Conservation (phyloP, 2,888 invertebrate genomes). For the Philaethria dido region DNA sequence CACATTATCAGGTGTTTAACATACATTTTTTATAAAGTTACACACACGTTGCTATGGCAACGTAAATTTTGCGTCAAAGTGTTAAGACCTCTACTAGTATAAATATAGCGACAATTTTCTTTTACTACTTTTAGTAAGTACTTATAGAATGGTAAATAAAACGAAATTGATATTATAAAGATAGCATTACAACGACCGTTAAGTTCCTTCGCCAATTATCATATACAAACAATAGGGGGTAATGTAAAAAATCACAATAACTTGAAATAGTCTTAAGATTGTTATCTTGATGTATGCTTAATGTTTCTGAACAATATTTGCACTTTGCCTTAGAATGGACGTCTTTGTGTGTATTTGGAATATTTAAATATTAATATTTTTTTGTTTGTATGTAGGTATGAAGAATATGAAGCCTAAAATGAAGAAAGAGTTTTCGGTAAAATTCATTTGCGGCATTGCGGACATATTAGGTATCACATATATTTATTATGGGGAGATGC, state of each 20-base stretch:
- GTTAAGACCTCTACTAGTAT: too few relatives aligned
- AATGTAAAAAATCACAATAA: constrained; percentile 26
- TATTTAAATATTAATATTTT: too few relatives aligned
- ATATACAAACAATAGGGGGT: constrained; percentile 45
- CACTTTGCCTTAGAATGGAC: constrained; percentile 7
- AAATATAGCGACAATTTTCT: not conserved
- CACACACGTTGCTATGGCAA: too few relatives aligned
- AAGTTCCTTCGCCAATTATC: constrained; percentile 37
- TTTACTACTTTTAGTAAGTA: not conserved
- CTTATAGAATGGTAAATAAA: not conserved
- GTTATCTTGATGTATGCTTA: constrained; percentile 10
- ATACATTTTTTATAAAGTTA: too few relatives aligned
- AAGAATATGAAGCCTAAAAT: too few relatives aligned
- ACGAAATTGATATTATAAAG: constrained; percentile 28
- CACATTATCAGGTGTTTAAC: too few relatives aligned
- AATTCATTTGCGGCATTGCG: too few relatives aligned
- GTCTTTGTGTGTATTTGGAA: not conserved
- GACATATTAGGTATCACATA: too few relatives aligned
- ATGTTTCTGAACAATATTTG: constrained; percentile 15
- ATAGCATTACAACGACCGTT: constrained; percentile 30
- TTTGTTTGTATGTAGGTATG: too few relatives aligned
- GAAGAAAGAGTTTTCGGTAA: too few relatives aligned
- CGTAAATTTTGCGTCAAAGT: too few relatives aligned
- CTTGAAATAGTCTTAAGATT: constrained; percentile 16
- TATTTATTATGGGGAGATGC: too few relatives aligned